Base-by-base conservation (phyloP, 37 sponge, comb jelly and placozoan species). In the Aphrocallistes beatrix region DNA sequence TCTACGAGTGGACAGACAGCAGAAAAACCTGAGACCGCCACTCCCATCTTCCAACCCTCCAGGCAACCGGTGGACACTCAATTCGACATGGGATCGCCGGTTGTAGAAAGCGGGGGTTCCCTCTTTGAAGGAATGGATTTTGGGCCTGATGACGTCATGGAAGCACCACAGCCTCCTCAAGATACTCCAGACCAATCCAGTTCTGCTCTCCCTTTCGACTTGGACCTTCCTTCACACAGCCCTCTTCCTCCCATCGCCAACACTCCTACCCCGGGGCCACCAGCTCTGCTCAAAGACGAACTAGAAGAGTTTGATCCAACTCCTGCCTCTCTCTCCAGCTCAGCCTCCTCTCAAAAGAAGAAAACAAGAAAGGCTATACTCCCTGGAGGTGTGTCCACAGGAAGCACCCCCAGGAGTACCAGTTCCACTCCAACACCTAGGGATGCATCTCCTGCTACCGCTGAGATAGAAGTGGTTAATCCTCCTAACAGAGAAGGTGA, bases 111-210 rank as follows among this genome's bases (percentile, higher is more conserved):
- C 10, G 75, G 75, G 6, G 75, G 17, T 13, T 60, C 75, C 34
- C 75, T 60, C 75, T 60, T 60, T 60, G 75, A 60, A 25, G 75
- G 75, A 60, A 60, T 60, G 75, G 75, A 60, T 60, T 60, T 60
- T 30, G 75, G 75, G n/a, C 6, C 75, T 32, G 75, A 60, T 60
- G 75, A 60, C 75, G 75, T 60, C 3, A 47, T 17, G 17, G n/a
- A 25, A 60, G 17, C 10, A 60, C 10, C 75, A 60, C 34, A 19
- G 10, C 6, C 13, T 6, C 45, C 45, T 13, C 17, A 60, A 13
- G 75, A 28, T 3, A 8, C 75, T 60, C 25, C 75, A 60, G 75
- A 60, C 75, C 25, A 3, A 25, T 25, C 75, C 32, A 60, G 34
- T 60, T 60, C 75, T 8, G 75, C 75, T 28, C 34, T 60, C 8